phyloP scores from a whole-genome alignment of 2,888 invertebrate species.

The Pristionchus mayeri region DNA sequence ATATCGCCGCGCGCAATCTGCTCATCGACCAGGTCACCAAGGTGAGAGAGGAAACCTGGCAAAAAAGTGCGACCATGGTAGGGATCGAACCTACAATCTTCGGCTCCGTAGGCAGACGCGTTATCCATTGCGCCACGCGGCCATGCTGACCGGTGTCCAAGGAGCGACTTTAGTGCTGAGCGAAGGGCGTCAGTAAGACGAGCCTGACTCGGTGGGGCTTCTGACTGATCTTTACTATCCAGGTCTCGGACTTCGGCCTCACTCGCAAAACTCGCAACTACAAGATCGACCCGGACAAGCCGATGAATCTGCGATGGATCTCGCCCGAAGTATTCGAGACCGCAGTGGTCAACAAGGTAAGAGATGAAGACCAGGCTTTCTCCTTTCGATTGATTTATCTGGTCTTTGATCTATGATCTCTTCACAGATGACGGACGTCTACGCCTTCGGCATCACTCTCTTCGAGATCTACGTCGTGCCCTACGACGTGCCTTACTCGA shows the following conservation, averaged over 20 bases:
- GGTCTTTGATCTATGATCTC: not conserved
- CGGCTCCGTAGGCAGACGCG: conserved; percentile 76
- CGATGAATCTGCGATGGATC: conserved; percentile 60
- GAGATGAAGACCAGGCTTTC: not conserved
- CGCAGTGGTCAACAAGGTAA: conserved; percentile 50
- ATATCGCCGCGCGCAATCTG: conserved; percentile 54
- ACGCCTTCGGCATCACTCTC: conserved; percentile 57
- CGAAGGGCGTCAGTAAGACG: too few species aligned
- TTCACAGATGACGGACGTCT: conserved; percentile 56
- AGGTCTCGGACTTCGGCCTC: conserved; percentile 60
- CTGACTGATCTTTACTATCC: conserved; percentile 18
- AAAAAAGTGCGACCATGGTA: conserved; percentile 64
- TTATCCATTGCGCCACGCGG: conserved; percentile 64
- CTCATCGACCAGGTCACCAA: conserved; percentile 49
- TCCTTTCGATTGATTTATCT: too few species aligned
- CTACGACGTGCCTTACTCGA: conserved; percentile 55
- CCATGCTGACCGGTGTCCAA: too few species aligned
- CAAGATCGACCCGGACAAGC: conserved; percentile 57
- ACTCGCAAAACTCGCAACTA: conserved; percentile 55
- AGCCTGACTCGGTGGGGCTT: too few species aligned
- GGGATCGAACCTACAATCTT: conserved; percentile 77
- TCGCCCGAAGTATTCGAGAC: conserved; percentile 59
- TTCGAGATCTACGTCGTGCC: conserved; percentile 55
- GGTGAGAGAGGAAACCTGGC: not conserved
- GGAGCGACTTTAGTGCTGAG: too few species aligned